Evolutionary conservation across 2,888 invertebrate genomes (phyloP).

Genomic region (Drosophila tanythrix): DNA sequence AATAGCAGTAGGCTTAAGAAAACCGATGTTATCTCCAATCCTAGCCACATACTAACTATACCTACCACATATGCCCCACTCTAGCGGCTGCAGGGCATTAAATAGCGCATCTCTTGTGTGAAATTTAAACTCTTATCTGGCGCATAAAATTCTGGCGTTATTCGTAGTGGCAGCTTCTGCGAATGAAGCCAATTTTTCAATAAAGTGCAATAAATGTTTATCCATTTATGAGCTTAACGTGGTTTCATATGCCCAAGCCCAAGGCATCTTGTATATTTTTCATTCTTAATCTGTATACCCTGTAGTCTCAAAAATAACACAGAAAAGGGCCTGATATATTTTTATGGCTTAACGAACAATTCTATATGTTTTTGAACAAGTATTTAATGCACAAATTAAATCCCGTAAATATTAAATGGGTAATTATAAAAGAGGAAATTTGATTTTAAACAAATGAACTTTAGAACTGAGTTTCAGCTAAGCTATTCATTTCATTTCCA

Average conservation of each 20-base stretch:
- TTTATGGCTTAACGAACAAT: fast-evolving
- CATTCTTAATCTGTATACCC: constrained; percentile 5
- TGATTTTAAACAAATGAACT: background rate
- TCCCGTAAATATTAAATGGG: background rate
- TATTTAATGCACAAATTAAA: background rate
- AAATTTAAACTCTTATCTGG: constrained; percentile 65
- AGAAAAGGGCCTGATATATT: fast-evolving
- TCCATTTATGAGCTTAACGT: constrained; percentile 75
- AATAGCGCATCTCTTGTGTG: constrained; percentile 62
- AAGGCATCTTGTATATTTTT: constrained; percentile 7
- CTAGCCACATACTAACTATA: background rate
- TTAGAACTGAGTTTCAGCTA: background rate
- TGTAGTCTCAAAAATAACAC: background rate
- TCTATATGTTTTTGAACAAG: background rate
- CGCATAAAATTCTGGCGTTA: constrained; percentile 20
- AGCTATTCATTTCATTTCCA: background rate
- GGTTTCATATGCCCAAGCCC: constrained; percentile 30
- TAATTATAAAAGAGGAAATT: background rate
- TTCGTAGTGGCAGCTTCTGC: constrained; percentile 23
- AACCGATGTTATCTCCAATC: background rate
- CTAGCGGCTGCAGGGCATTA: constrained; percentile 38
- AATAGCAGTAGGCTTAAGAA: background rate
- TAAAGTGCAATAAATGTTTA: constrained; percentile 81
- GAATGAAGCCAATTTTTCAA: constrained; percentile 75
- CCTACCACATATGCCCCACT: constrained; percentile 8